Evolutionary conservation across 2,888 invertebrate species (phyloP), one percentile per base, ranked within the genome.

Genomic region (Drosophila imparisetae): DNA sequence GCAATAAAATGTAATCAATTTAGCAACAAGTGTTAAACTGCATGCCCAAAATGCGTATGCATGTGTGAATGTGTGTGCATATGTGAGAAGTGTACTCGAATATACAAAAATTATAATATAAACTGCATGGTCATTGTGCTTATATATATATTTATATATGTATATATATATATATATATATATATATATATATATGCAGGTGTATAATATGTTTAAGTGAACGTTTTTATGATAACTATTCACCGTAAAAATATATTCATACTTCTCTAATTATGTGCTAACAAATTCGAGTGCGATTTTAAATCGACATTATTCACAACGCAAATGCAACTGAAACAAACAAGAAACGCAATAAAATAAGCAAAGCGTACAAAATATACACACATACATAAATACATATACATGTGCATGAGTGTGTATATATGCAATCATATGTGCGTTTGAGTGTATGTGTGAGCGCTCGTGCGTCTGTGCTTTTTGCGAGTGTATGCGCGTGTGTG

Each of bases 21-120:
- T 62, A 65, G 74, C 76, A 76, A 76, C 76, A 76, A 78, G 76
- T 76, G 78, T 52, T 72, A 34, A 59, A 45, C 42, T 57, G 50
- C 58, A 72, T 78, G 40, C 38, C 45, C 24, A 8, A 24, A 24
- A 58, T 68, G 30, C 45, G 54, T 53, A 32, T 52, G 13, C n/a
- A 34, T 49, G 61, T 72, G 52, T 66, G 34, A 58, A 66, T 27
- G 59, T 55, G 48, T 38, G 38, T 54, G 38, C 34, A 52, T 30
- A 29, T 38, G 18, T 38, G 24, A 24, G 45, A 4, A 55, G n/a
- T 55, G 38, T 30, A 40, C 21, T 21, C 3, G 36, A 40, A 30
- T 24, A 48, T 57, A 32, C 32, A 11, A 60, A 24, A 24, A 57
- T 21, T 50, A 76, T 45, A 65, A 61, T 38, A 40, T 30, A 53